A percentile compares a stretch with the other conserved stretches of the same genome.
Conservation (phyloP, 2,113 vertebrate genomes). For the Notothenia rossii region DNA sequence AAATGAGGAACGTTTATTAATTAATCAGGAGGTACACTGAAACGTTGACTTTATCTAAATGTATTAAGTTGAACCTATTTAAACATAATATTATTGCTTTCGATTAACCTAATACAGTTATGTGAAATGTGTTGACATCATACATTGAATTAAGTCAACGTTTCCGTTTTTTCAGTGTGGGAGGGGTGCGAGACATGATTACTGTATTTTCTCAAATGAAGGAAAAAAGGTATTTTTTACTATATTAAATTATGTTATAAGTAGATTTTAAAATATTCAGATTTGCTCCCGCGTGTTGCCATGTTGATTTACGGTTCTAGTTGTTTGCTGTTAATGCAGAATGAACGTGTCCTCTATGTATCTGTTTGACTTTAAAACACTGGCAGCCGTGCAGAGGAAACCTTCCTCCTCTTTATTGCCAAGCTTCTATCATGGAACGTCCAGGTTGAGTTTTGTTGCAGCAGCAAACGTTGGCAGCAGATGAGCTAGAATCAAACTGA, state of each 20-base stretch:
- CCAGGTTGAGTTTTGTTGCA: background rate
- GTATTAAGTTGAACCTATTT: too few species aligned
- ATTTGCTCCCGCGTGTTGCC: background rate
- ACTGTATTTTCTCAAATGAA: slow-evolving; percentile 16
- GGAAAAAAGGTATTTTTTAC: background rate
- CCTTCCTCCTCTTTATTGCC: background rate
- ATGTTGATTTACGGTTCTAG: background rate
- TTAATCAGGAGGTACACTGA: slow-evolving; percentile 14
- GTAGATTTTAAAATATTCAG: background rate
- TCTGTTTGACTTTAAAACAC: slow-evolving; percentile 6
- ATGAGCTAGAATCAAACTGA: too few species aligned
- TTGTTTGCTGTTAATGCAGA: background rate
- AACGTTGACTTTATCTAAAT: too few species aligned
- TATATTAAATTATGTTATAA: background rate
- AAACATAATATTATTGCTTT: too few species aligned
- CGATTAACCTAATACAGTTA: too few species aligned
- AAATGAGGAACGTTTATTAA: slow-evolving; percentile 10
- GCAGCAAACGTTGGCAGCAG: background rate
- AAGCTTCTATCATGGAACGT: slow-evolving; percentile 4
- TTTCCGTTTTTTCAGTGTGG: background rate
- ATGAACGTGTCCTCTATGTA: background rate
- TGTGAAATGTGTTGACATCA: too few species aligned
- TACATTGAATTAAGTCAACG: too few species aligned
- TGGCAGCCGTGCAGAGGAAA: background rate
- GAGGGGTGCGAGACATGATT: background rate